A percentile compares a stretch with the other conserved stretches of the same genome.
Conservation (phyloP, 2,888 invertebrate species). For the Boloria euphrosyne region DNA sequence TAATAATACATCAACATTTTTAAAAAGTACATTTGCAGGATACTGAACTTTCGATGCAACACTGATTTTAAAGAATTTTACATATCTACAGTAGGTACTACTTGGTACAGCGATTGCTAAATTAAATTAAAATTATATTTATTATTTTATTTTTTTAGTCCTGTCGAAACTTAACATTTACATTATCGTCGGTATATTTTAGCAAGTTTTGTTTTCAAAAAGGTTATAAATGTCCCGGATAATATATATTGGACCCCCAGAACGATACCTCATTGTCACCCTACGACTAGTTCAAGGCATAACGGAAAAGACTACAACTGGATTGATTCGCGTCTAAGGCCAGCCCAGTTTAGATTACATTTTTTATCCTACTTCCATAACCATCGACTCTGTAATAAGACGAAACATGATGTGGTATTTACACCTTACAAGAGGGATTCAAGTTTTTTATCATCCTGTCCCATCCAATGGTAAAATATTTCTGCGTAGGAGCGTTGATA, state of each 20-base stretch:
- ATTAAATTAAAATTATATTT: too few relatives aligned
- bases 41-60: too few relatives aligned
- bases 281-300: conserved; percentile 29
- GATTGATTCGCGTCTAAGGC: conserved; percentile 31
- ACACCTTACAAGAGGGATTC: conserved; percentile 13
- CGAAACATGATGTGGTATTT: conserved; percentile 15
- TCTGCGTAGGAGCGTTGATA: neutral
- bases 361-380: conserved; percentile 25
- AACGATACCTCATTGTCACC: conserved; percentile 23
- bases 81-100: too few relatives aligned
- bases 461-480: neutral
- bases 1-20: too few relatives aligned
- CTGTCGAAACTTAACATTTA: too few relatives aligned
- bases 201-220: too few relatives aligned
- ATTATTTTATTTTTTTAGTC: too few relatives aligned
- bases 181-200: too few relatives aligned
- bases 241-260: neutral
- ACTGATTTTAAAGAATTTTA: too few relatives aligned
- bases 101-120: too few relatives aligned
- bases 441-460: conserved; percentile 23
- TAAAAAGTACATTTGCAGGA: too few relatives aligned
- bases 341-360: neutral
- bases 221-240: too few relatives aligned
- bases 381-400: conserved; percentile 5
- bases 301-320: conserved; percentile 31